These are phyloP conservation scores for Seira musarum DNA, from an alignment of 2,888 invertebrate genomes.

Conservation along the genomic window DNA sequence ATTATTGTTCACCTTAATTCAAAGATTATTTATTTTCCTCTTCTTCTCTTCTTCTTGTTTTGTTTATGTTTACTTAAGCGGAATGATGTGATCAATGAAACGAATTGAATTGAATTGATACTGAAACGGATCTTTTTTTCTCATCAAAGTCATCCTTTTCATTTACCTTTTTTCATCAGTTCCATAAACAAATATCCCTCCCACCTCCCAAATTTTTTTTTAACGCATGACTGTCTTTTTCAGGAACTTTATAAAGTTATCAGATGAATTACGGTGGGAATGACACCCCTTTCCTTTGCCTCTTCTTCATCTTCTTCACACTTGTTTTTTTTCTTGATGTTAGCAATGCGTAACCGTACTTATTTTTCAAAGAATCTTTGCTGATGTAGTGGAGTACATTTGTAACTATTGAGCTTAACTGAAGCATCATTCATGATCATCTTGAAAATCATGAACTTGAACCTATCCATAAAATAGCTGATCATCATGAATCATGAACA, in stretches of 20 bases:
- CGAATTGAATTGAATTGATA: not conserved
- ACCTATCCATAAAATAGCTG: slow-evolving; percentile 1
- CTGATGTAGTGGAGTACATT: not conserved
- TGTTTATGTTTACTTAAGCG: not conserved
- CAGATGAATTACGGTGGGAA: no score
- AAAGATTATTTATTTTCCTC: not conserved
- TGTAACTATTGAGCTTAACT: not conserved
- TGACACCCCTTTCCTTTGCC: no score
- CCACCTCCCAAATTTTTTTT: no score
- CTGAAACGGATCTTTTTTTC: not conserved
- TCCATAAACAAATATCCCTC: no score
- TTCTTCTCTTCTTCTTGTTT: not conserved
- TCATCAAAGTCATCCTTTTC: not conserved
- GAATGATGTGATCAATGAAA: not conserved
- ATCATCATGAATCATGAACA: not conserved
- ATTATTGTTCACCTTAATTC: not conserved
- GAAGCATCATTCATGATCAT: no score
- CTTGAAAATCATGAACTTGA: slow-evolving; percentile 10
- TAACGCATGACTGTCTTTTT: no score
- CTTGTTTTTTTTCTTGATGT: no score
- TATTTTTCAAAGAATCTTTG: not conserved
- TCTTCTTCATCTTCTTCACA: no score
- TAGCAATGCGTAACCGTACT: not conserved
- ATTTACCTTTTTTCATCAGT: not conserved
- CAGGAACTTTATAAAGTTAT: no score